phyloP scores from a whole-genome alignment of 2,888 invertebrate species.

The Lysandra coridon region DNA sequence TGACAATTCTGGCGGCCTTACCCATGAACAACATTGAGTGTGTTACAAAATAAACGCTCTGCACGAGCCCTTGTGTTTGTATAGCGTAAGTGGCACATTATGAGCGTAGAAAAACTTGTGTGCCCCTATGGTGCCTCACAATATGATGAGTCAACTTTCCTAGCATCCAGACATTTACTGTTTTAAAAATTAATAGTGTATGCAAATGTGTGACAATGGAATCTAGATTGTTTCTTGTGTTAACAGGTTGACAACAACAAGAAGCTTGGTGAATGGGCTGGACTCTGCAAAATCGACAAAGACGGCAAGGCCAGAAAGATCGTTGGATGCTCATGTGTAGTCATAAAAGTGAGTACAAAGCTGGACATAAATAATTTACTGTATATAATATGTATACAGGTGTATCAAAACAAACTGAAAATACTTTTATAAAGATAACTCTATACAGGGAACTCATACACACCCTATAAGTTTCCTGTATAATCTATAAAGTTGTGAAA shows the following conservation, averaged over 20 bases:
- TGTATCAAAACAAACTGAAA: too few species aligned
- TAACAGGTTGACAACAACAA: conserved; percentile 96
- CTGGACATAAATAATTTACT: neutral
- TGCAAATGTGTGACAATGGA: neutral
- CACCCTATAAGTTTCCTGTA: too few species aligned
- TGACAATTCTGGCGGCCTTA: too few species aligned
- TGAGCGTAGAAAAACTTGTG: conserved; percentile 64
- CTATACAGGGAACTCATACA: too few species aligned
- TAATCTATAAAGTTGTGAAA: too few species aligned
- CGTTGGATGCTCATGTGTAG: conserved; percentile 98
- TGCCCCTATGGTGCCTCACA: conserved; percentile 76
- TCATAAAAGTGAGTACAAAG: conserved; percentile 87
- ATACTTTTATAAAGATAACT: too few species aligned
- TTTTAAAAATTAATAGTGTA: neutral
- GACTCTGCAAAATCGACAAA: conserved; percentile 99
- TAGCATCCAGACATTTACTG: conserved; percentile 65
- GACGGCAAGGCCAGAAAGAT: conserved; percentile 99
- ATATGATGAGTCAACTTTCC: conserved; percentile 72
- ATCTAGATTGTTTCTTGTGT: neutral
- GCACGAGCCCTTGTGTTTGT: conserved; percentile 59
- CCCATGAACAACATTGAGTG: neutral
- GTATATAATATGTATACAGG: neutral
- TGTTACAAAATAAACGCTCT: conserved; percentile 48
- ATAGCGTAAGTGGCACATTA: conserved; percentile 50
- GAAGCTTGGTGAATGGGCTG: conserved; percentile 99